Evolutionary conservation across 2,888 invertebrate genomes (phyloP).

Genomic region (Bugulina stolonifera): DNA sequence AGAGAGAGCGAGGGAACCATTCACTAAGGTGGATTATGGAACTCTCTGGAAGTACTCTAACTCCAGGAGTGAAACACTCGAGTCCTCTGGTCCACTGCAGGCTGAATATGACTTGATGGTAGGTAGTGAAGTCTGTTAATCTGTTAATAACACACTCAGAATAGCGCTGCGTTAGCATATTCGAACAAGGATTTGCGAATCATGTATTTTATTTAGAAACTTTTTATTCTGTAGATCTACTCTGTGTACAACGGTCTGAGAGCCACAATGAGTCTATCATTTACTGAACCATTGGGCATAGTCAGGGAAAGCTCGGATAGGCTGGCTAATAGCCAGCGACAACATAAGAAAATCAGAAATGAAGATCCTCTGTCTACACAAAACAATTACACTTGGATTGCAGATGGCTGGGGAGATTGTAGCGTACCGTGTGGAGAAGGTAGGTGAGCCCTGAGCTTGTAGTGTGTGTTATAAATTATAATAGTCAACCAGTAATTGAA

Average conservation of each 20-base stretch:
- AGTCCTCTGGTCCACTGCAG: constrained; percentile 10
- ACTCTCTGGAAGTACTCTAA: constrained; percentile 20
- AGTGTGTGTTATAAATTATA: too few species aligned
- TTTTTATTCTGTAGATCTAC: neutral
- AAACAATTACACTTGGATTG: neutral
- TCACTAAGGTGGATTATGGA: neutral
- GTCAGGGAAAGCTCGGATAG: neutral
- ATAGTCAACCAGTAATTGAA: too few species aligned
- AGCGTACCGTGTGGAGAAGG: constrained; percentile 7
- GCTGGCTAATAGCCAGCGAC: too few species aligned
- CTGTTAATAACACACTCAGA: too few species aligned
- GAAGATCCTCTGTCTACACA: neutral
- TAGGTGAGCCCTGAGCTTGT: too few species aligned
- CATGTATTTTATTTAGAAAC: neutral
- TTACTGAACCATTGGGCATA: constrained; percentile 7
- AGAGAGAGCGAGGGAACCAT: neutral
- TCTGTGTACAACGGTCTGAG: constrained; percentile 21
- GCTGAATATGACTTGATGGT: constrained; percentile 26
- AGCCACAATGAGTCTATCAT: constrained; percentile 3
- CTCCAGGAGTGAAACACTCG: constrained; percentile 5
- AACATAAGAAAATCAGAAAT: neutral
- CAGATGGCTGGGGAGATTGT: neutral
- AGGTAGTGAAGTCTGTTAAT: neutral
- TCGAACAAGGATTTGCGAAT: neutral
- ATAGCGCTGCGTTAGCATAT: too few species aligned